Evolutionary conservation across 2,113 vertebrate species (phyloP).

Genomic region (Bothrops jararaca): DNA sequence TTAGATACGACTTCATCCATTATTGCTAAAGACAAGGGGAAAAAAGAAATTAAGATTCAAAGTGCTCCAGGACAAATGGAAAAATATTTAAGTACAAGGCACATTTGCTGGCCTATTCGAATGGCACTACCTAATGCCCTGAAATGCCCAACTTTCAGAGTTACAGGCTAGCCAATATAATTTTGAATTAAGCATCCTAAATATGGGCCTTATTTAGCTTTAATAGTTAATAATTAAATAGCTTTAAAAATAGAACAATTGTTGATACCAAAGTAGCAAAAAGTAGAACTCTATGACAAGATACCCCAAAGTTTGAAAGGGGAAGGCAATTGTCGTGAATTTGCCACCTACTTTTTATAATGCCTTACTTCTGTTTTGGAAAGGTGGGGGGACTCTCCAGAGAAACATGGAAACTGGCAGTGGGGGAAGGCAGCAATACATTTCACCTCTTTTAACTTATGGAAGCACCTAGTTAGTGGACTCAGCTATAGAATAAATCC

Average conservation of each 20-base stretch:
- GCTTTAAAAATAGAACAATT: background rate
- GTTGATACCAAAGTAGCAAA: background rate
- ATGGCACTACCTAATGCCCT: background rate
- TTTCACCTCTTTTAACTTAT: background rate
- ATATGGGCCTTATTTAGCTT: background rate
- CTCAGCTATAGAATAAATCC: background rate
- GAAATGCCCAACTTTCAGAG: background rate
- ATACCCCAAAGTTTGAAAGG: background rate
- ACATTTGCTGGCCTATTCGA: background rate
- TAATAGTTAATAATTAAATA: background rate
- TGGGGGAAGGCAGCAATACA: background rate
- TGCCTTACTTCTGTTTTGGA: background rate
- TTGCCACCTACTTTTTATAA: background rate
- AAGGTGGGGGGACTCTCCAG: background rate
- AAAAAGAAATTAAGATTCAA: background rate
- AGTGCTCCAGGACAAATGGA: background rate
- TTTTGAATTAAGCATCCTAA: background rate
- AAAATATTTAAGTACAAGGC: background rate
- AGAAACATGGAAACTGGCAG: background rate
- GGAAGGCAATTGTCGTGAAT: background rate
- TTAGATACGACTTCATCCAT: constrained; percentile 72
- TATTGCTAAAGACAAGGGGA: constrained; percentile 34
- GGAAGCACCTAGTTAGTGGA: background rate
- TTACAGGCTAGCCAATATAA: background rate
- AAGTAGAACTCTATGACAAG: background rate